Conservation (phyloP, 1,140 invertebrate species). For the Papilio aristodemus region DNA sequence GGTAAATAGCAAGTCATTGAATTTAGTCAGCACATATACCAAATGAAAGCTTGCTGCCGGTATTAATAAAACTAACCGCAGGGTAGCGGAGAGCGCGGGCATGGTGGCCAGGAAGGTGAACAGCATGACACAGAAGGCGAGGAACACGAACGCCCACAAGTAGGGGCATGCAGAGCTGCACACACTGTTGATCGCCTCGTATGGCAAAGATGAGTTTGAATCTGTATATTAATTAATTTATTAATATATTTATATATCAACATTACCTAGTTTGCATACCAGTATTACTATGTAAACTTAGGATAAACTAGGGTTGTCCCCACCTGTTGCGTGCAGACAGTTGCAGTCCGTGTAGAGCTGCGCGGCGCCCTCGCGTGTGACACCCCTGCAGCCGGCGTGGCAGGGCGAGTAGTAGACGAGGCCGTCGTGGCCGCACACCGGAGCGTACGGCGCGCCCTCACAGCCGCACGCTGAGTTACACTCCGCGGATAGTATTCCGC, state of each 20-base stretch:
- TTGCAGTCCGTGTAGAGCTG: slow-evolving; percentile 81
- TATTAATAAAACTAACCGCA: too few relatives aligned
- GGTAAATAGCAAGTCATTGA: too few relatives aligned
- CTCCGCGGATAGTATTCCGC: slow-evolving; percentile 60
- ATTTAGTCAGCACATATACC: too few relatives aligned
- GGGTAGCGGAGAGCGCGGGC: slow-evolving; percentile 87
- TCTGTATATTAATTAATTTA: slow-evolving; percentile 38
- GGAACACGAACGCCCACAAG: slow-evolving; percentile 84
- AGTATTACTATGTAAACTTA: too few relatives aligned
- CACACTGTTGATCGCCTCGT: slow-evolving; percentile 83
- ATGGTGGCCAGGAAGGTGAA: slow-evolving; percentile 89
- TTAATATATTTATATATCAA: too few relatives aligned
- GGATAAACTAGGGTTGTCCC: slow-evolving; percentile 7
- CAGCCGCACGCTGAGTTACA: slow-evolving; percentile 86
- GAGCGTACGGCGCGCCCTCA: slow-evolving; percentile 80
- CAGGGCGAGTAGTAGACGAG: slow-evolving; percentile 92
- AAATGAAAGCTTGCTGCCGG: too few relatives aligned
- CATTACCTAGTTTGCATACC: too few relatives aligned
- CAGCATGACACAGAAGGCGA: slow-evolving; percentile 87
- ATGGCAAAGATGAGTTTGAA: slow-evolving; percentile 52
- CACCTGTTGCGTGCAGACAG: slow-evolving; percentile 67
- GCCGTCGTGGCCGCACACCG: slow-evolving; percentile 89
- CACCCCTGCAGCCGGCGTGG: slow-evolving; percentile 87
- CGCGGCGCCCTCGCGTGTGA: slow-evolving; percentile 62
- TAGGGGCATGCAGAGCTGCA: slow-evolving; percentile 84